phyloP scores from a whole-genome alignment of 2,888 invertebrate genomes.

The Chymomyza amoena region DNA sequence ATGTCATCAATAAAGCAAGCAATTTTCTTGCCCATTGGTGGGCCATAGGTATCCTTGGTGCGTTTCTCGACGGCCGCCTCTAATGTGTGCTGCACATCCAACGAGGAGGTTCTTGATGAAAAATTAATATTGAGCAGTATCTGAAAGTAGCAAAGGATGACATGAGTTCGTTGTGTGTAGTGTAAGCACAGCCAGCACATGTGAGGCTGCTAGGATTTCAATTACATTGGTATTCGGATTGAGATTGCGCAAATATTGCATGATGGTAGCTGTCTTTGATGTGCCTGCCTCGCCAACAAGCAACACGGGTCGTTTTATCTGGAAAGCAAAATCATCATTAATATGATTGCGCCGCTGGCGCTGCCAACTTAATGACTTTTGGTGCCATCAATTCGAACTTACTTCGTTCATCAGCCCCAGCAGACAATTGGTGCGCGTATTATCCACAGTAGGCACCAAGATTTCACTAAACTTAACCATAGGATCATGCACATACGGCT shows the following conservation, averaged over 20 bases:
- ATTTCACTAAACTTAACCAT: slow-evolving; percentile 88
- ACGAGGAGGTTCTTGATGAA: slow-evolving; percentile 92
- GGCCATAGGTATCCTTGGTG: slow-evolving; percentile 93
- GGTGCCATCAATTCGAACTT: slow-evolving; percentile 23
- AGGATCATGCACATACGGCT: slow-evolving; percentile 86
- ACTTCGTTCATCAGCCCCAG: slow-evolving; percentile 88
- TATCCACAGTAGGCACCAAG: slow-evolving; percentile 94
- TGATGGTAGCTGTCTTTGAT: slow-evolving; percentile 93
- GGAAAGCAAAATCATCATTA: slow-evolving; percentile 18
- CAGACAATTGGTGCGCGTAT: slow-evolving; percentile 88
- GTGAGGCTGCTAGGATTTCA: slow-evolving; percentile 12
- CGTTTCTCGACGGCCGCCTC: slow-evolving; percentile 94
- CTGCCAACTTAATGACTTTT: slow-evolving; percentile 2
- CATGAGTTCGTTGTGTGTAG: not conserved
- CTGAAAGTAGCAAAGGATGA: slow-evolving; percentile 77
- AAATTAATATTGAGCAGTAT: slow-evolving; percentile 92
- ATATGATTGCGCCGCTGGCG: not conserved
- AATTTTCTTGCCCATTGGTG: slow-evolving; percentile 92
- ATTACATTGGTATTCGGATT: slow-evolving; percentile 84
- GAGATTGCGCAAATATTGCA: slow-evolving; percentile 87
- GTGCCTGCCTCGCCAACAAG: slow-evolving; percentile 95
- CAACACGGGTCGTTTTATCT: slow-evolving; percentile 88
- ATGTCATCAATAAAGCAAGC: slow-evolving; percentile 95
- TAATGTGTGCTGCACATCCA: slow-evolving; percentile 92
- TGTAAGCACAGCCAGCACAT: not conserved